Evolutionary conservation across 2,888 invertebrate genomes (phyloP).

Genomic region (Tenthredo livida): DNA sequence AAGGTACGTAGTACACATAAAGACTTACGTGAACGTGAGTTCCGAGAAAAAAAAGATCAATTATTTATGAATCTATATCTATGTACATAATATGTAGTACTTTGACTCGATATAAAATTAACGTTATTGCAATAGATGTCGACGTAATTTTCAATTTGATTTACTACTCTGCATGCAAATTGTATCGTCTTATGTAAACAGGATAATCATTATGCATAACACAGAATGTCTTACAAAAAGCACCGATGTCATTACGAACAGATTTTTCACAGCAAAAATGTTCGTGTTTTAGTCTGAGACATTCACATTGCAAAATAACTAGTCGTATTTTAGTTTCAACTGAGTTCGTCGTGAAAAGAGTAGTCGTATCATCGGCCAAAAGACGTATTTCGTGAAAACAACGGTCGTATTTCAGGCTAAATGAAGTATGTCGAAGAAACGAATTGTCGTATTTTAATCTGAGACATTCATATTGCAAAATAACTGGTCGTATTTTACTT

Average conservation of each 20-base stretch:
- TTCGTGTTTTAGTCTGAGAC: not conserved
- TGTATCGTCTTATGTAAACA: not conserved
- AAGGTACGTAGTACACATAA: not conserved
- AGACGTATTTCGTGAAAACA: not conserved
- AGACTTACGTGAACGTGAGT: not conserved
- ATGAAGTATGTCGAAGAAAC: too few relatives aligned
- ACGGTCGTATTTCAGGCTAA: not conserved
- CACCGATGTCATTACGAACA: not conserved
- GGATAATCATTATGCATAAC: not conserved
- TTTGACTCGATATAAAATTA: not conserved
- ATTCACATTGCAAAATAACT: not conserved
- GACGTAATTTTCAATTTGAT: not conserved
- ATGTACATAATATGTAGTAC: not conserved
- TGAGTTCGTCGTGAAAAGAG: not conserved
- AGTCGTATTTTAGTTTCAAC: not conserved
- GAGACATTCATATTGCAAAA: too few relatives aligned
- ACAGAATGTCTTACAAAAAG: not conserved
- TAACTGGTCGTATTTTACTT: not conserved
- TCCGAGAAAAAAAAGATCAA: not conserved
- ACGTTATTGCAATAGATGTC: not conserved
- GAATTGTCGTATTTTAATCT: too few relatives aligned
- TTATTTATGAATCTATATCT: conserved; percentile 10
- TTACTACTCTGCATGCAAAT: not conserved
- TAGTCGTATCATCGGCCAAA: not conserved
- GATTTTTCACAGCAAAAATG: not conserved